Percentiles rank a stretch among this genome's conserved stretches.
phyloP scores from a whole-genome alignment of 2,888 invertebrate genomes.

The Rotaria macrura region DNA sequence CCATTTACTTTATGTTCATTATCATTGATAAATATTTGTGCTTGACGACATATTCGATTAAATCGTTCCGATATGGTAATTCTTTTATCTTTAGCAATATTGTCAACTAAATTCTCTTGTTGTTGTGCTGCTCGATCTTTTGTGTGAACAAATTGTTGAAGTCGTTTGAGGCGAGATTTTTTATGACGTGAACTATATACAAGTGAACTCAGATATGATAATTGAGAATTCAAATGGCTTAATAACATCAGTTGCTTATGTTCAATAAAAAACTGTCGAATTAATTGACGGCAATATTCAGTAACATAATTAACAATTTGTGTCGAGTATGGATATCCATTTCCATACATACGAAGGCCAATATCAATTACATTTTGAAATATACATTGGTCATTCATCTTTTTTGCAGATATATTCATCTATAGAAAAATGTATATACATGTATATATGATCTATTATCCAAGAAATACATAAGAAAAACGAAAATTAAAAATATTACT shows the following conservation, averaged over 20 bases:
- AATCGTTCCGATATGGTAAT: background rate
- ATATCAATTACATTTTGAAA: background rate
- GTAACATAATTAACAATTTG: background rate
- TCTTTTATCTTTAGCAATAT: background rate
- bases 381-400: background rate
- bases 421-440: background rate
- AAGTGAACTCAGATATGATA: background rate
- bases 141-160: background rate
- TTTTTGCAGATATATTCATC: background rate
- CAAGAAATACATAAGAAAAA: too few species aligned
- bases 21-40: background rate
- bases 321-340: background rate
- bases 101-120: background rate
- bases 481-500: too few species aligned
- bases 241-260: background rate
- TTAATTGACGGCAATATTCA: background rate
- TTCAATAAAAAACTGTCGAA: background rate
- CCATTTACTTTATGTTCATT: background rate
- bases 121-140: background rate
- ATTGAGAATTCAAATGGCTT: background rate
- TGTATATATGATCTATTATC: too few species aligned
- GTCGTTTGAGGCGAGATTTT: background rate
- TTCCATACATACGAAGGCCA: slow-evolving; percentile 6
- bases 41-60: background rate
- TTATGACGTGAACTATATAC: background rate